Conservation (phyloP, 2,113 vertebrate genomes). For the Lichenostomus cassidix region DNA sequence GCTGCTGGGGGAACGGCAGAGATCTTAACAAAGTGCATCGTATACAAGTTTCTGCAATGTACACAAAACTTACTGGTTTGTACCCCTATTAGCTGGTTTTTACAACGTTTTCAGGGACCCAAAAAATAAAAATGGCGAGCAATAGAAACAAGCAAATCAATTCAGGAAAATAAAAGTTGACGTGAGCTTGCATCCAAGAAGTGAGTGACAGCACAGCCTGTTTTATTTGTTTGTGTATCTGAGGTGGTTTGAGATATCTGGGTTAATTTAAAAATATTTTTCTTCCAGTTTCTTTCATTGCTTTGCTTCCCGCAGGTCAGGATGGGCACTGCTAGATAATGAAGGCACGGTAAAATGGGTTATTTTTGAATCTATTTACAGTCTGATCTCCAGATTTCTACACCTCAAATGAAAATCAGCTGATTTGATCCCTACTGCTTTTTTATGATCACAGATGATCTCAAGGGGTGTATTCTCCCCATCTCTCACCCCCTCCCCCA, state of each 20-base stretch:
- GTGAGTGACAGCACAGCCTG: neutral
- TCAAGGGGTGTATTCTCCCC: neutral
- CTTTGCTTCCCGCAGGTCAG: neutral
- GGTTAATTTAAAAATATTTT: neutral
- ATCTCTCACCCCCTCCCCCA: accelerated
- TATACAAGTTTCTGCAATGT: constrained; percentile 11
- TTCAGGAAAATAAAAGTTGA: constrained; percentile 53
- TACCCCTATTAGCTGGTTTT: constrained; percentile 35
- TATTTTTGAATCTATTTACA: neutral
- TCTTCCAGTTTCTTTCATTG: neutral
- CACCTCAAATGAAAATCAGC: neutral
- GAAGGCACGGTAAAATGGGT: neutral
- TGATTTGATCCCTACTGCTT: neutral
- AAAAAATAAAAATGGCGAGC: constrained; percentile 35
- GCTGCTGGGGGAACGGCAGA: neutral
- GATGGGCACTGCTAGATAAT: neutral
- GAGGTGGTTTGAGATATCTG: neutral
- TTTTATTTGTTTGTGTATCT: neutral
- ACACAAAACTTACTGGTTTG: constrained; percentile 41
- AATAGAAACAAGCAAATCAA: constrained; percentile 37
- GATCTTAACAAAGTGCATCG: constrained; percentile 45
- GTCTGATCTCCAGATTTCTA: neutral
- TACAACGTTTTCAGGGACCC: constrained; percentile 4
- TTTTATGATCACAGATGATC: neutral
- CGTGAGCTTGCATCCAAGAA: neutral